Evolutionary conservation across 2,113 vertebrate species (phyloP).

Genomic region (Cariama cristata): DNA sequence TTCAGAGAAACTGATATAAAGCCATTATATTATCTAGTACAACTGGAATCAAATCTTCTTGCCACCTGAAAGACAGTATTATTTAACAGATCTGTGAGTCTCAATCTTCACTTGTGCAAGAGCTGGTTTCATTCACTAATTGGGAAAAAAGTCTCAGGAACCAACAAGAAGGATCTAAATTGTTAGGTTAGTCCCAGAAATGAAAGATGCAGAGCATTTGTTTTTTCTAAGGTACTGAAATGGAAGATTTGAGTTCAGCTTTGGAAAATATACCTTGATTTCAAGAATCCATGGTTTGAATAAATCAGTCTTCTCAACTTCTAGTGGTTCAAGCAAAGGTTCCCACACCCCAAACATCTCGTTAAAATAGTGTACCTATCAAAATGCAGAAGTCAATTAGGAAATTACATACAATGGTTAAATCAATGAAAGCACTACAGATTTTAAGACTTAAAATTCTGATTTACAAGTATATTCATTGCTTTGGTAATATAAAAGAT

Average conservation of each 20-base stretch:
- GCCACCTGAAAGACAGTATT: not conserved
- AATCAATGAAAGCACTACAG: not conserved
- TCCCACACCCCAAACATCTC: conserved; percentile 98
- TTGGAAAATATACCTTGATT: conserved; percentile 81
- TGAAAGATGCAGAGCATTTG: not conserved
- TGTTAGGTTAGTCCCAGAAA: not conserved
- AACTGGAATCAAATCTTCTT: not conserved
- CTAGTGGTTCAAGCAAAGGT: conserved; percentile 93
- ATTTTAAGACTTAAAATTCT: not conserved
- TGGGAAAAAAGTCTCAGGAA: not conserved
- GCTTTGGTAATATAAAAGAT: not conserved
- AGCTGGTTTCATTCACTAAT: not conserved
- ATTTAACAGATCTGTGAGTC: not conserved
- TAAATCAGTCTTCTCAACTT: conserved; percentile 87
- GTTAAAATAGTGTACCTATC: conserved; percentile 93
- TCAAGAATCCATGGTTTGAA: conserved; percentile 92
- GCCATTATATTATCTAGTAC: not conserved
- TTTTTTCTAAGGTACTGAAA: not conserved
- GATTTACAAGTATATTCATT: not conserved
- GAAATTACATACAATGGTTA: not conserved
- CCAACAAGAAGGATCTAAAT: not conserved
- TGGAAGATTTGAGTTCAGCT: not conserved
- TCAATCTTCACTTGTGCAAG: not conserved
- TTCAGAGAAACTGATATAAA: not conserved
- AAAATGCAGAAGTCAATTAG: not conserved